A percentile compares a stretch with the other conserved stretches of the same genome.
Conservation (phyloP, 2,888 invertebrate genomes). For the Harmothoe impar region DNA sequence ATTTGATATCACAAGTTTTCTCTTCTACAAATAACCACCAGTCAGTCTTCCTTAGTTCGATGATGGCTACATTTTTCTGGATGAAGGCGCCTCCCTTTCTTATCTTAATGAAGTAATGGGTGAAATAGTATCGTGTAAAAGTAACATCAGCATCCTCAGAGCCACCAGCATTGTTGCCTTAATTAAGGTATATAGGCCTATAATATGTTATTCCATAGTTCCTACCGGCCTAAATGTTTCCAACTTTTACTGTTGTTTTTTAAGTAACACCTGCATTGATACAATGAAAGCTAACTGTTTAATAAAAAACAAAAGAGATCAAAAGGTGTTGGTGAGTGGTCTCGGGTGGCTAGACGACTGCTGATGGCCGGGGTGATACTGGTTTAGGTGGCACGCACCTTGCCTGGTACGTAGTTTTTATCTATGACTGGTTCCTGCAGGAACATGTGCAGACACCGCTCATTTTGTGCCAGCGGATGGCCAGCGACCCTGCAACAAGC, state of each 20-base stretch:
- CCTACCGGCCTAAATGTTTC: neutral
- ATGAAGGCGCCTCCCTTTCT: constrained; percentile 21
- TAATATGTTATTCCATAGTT: neutral
- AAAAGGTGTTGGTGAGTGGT: neutral
- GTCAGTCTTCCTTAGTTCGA: constrained; percentile 33
- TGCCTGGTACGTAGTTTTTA: constrained; percentile 99
- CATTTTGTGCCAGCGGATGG: constrained; percentile 99
- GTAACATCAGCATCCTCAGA: constrained; percentile 20
- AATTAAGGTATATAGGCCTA: neutral
- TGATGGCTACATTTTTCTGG: neutral
- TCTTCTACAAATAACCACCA: constrained; percentile 39
- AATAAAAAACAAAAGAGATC: constrained; percentile 1
- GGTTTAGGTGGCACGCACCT: constrained; percentile 87
- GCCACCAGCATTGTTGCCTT: constrained; percentile 28
- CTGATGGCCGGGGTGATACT: constrained; percentile 26
- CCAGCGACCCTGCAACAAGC: constrained; percentile 92
- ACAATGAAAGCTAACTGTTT: neutral
- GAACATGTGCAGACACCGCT: constrained; percentile 99
- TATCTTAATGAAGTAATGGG: constrained; percentile 35
- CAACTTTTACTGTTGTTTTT: neutral
- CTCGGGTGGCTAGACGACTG: neutral
- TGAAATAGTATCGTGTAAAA: constrained; percentile 40
- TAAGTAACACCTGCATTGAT: neutral
- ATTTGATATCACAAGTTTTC: constrained; percentile 47
- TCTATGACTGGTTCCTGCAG: constrained; percentile 98